These are phyloP conservation scores for Onychostruthus taczanowskii DNA, from an alignment of 2,113 vertebrate genomes.

Conservation along the genomic window DNA sequence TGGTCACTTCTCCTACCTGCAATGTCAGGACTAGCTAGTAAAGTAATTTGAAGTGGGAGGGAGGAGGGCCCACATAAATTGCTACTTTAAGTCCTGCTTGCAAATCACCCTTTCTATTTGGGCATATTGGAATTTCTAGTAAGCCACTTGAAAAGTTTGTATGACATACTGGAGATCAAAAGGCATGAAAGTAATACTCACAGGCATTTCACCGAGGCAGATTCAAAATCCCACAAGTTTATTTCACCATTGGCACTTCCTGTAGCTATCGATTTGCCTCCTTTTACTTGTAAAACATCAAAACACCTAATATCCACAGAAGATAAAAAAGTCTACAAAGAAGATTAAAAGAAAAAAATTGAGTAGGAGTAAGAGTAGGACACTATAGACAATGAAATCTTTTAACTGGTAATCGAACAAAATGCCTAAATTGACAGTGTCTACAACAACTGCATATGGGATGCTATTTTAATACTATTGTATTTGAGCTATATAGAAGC, in stretches of 20 bases:
- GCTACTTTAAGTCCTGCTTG: neutral
- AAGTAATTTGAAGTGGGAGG: neutral
- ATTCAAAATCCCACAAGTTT: slow-evolving; percentile 71
- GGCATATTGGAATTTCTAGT: neutral
- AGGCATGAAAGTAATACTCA: slow-evolving; percentile 52
- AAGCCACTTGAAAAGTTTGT: neutral
- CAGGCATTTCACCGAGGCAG: slow-evolving; percentile 63
- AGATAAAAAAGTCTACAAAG: slow-evolving; percentile 33
- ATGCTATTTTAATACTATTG: neutral
- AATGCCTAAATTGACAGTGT: neutral
- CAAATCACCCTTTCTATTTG: neutral
- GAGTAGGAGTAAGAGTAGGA: neutral
- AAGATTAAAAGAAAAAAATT: neutral
- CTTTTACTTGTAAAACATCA: slow-evolving; percentile 64
- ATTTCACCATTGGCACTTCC: slow-evolving; percentile 68
- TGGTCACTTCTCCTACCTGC: neutral
- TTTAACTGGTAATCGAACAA: neutral
- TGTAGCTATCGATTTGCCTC: slow-evolving; percentile 60
- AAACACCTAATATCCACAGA: slow-evolving; percentile 58
- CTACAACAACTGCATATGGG: neutral
- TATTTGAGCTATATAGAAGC: neutral
- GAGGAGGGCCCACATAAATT: neutral
- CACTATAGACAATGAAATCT: neutral
- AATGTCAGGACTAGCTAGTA: neutral
- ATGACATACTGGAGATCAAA: neutral